Evolutionary conservation across 2,888 invertebrate genomes (phyloP).

Genomic region (Aporophyla nigra): DNA sequence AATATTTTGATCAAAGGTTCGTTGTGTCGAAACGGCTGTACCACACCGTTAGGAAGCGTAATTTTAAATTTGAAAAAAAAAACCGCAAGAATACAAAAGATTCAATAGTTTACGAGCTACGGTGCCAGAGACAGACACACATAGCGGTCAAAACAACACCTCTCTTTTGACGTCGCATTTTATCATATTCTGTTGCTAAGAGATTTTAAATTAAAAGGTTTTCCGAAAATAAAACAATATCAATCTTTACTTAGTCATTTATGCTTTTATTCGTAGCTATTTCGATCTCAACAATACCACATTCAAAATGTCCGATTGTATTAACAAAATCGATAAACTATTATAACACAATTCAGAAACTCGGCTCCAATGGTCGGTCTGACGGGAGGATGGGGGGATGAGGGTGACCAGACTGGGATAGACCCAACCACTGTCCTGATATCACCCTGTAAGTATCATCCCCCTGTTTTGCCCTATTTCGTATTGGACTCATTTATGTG

Average conservation of each 20-base stretch:
- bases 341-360: conserved; percentile 36
- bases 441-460: conserved; percentile 23
- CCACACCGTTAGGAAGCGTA: too few species aligned
- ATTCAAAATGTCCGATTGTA: background rate
- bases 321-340: conserved; percentile 47
- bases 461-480: conserved; percentile 23
- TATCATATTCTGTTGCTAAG: too few species aligned
- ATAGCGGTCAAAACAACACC: too few species aligned
- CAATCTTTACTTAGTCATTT: background rate
- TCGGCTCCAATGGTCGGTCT: conserved; percentile 19
- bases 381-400: background rate
- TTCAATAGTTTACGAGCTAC: too few species aligned
- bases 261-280: background rate
- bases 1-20: too few species aligned
- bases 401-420: background rate
- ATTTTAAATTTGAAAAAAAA: too few species aligned
- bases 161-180: too few species aligned
- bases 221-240: background rate
- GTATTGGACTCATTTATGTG: conserved; percentile 24
- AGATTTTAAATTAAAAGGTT: background rate
- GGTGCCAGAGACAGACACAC: too few species aligned
- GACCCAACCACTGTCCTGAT: conserved; percentile 27
- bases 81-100: too few species aligned
- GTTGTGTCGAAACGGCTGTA: too few species aligned
- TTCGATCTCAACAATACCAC: background rate